Conservation (phyloP, 2,797 vertebrate genomes). For the Urocyon cinereoargenteus region DNA sequence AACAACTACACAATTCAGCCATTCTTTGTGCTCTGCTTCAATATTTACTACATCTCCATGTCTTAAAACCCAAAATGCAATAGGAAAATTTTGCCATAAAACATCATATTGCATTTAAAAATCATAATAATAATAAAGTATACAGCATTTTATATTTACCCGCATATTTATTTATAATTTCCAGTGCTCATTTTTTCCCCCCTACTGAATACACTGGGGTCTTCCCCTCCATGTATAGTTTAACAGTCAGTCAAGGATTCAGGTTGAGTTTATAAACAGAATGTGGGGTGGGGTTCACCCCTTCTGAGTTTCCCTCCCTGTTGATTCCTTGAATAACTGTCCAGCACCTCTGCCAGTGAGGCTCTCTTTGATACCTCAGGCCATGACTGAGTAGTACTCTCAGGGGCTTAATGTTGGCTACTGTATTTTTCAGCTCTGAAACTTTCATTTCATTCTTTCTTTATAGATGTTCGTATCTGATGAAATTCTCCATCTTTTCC, state of each 20-base stretch:
- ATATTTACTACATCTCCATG: not conserved
- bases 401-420: not conserved
- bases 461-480: not conserved
- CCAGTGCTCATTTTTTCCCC: not conserved
- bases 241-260: not conserved
- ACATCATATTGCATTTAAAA: not conserved
- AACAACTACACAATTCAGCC: not conserved
- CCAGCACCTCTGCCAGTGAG: not conserved
- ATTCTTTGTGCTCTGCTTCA: not conserved
- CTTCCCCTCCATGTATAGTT: not conserved
- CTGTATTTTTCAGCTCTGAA: not conserved
- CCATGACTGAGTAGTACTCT: not conserved
- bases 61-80: not conserved
- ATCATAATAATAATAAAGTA: not conserved
- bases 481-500: not conserved
- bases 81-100: constrained; percentile 9
- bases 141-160: constrained; percentile 24
- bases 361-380: not conserved
- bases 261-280: not conserved
- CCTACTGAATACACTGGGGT: not conserved
- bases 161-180: not conserved
- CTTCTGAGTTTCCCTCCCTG: not conserved
- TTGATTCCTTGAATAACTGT: not conserved
- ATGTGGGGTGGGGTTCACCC: not conserved
- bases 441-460: not conserved